phyloP scores from a whole-genome alignment of 1,140 invertebrate species.

The Triops longicaudatus region DNA sequence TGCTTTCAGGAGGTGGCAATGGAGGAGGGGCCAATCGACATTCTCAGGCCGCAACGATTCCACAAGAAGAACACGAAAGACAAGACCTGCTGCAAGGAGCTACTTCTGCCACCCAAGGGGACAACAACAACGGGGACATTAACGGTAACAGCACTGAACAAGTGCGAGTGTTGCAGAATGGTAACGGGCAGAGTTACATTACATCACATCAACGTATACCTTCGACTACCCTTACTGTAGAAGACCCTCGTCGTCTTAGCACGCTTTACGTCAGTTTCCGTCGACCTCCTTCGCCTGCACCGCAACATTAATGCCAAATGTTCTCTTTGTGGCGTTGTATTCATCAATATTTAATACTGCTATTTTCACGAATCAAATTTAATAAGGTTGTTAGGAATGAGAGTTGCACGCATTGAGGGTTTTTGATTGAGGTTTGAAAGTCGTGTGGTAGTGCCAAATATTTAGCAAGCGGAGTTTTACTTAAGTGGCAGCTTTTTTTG shows the following conservation, averaged over 20 bases:
- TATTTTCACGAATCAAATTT: neutral
- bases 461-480: no score
- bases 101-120: neutral
- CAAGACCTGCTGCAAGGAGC: neutral
- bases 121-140: slow-evolving; percentile 33
- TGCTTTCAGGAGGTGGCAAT: slow-evolving; percentile 10
- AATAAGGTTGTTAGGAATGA: neutral
- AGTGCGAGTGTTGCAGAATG: slow-evolving; percentile 30
- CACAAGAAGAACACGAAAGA: neutral
- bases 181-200: slow-evolving; percentile 20
- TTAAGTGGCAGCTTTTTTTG: no score
- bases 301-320: neutral
- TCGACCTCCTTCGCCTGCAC: slow-evolving; percentile 5
- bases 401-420: no score
- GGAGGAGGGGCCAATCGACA: neutral
- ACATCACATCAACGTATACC: neutral
- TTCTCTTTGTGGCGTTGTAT: neutral
- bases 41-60: slow-evolving; percentile 5
- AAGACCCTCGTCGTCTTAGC: slow-evolving; percentile 11
- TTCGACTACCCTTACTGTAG: neutral
- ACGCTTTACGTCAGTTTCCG: neutral
- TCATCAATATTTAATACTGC: neutral
- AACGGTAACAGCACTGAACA: slow-evolving; percentile 32
- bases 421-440: no score
- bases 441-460: no score